Evolutionary conservation across 1,140 invertebrate species (phyloP).

Genomic region (Drosophila tsacasi): DNA sequence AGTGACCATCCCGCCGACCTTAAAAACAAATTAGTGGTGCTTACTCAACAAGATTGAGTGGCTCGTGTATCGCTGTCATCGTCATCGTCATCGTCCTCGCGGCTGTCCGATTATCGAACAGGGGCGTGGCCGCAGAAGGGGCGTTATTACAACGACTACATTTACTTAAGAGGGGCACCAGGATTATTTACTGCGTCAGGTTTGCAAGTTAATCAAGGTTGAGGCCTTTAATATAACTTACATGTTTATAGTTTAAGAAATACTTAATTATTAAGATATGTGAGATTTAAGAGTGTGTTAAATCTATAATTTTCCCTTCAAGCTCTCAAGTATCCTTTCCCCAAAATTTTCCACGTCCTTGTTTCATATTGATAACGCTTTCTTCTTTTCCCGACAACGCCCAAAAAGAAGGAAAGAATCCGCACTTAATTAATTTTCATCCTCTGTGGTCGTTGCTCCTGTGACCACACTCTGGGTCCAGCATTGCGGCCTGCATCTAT

Average conservation of each 20-base stretch:
- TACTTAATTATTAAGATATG: neutral
- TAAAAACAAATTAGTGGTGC: constrained; percentile 79
- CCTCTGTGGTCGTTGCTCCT: constrained; percentile 37
- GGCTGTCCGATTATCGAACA: constrained; percentile 7
- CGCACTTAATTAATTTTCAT: constrained; percentile 74
- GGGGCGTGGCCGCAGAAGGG: constrained; percentile 1
- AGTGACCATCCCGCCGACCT: constrained; percentile 40
- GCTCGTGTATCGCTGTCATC: constrained; percentile 67
- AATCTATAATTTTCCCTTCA: no score
- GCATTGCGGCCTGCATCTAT: constrained; percentile 42
- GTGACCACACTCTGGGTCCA: constrained; percentile 3
- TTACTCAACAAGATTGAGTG: constrained; percentile 80
- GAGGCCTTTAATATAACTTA: neutral
- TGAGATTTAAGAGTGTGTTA: no score
- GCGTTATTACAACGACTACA: neutral
- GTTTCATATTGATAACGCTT: constrained; percentile 7
- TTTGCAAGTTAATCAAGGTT: neutral
- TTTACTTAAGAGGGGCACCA: neutral
- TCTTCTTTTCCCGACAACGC: constrained; percentile 12
- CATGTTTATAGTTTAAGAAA: neutral
- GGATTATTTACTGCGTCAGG: neutral
- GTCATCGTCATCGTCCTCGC: constrained; percentile 58
- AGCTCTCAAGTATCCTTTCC: neutral
- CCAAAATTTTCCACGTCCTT: constrained; percentile 9
- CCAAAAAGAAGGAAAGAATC: constrained; percentile 22